Base-by-base conservation (phyloP, 2,113 vertebrate species). In the Prionailurus bengalensis region DNA sequence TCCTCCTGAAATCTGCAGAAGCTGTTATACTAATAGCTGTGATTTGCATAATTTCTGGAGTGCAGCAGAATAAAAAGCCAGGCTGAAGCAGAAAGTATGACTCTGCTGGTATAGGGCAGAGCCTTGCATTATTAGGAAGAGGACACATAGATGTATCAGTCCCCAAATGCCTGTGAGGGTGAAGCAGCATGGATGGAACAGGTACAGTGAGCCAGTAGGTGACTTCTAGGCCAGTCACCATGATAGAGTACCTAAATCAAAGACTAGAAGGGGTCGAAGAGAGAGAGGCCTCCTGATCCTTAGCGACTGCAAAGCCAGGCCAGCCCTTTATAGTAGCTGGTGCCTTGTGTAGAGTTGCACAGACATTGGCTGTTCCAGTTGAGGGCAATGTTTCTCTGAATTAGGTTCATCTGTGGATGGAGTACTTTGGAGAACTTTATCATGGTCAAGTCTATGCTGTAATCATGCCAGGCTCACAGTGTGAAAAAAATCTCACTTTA, bases 1-100 rank as follows among this genome's bases (percentile, higher is more conserved):
- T 78, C 36, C 92, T 87, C 88, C 96, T 84, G 80, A 90, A 92
- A 96, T 88, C 90, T 89, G 96, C 58, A 97, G 82, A 95, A 89
- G 92, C 79, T 42, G 81, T 95, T 95, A 89, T 63, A 82, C 95
- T 94, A 93, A 91, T 95, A 89, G 93, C 94, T 89, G 53, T 65
- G 66, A 97, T 96, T 97, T 96, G 89, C 97, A 96, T 95, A 96
- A 95, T 91, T 93, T 95, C 89, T 95, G 73, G 68, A 93, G 89
- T 74, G 39, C 68, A 55, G 89, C 48, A 48, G 58, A 78, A 80
- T 71, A 80, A 93, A 93, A 78, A 93, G 68, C 36, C 39, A 80
- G 76, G 88, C 93, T 76, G 81, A 5, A 48, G 88, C 89, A 92
- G 92, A 78, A 66, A 71, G 97, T 65, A 88, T 76, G 39, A 53